Evolutionary conservation across 2,888 invertebrate species (phyloP), one percentile per base, ranked within the genome.

Genomic region (Endotricha flammealis): DNA sequence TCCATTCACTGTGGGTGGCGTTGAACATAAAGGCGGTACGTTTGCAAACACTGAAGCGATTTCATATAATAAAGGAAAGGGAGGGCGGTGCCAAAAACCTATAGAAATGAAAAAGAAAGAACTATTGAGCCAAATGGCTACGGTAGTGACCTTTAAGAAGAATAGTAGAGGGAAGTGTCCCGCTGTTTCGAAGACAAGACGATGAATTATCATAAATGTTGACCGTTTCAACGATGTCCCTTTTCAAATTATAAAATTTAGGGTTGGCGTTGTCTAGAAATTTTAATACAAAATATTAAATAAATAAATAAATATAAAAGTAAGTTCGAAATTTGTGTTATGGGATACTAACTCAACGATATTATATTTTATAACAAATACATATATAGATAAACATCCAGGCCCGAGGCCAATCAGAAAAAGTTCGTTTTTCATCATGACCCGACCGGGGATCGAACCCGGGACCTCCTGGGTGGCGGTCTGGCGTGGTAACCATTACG

Each of bases 1-100:
- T n/a, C n/a, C n/a, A n/a, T n/a, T n/a, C 75, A 46, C 78, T 49
- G 72, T 80, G 78, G 82, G 82, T 79, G 83, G 83, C 58, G 52
- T 60, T 46, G 53, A 54, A 43, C 44, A 50, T 41, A 67, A 58
- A 76, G 79, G 78, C 80, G 79, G 77, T 63, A 60, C 62, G 79
- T 78, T 78, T 77, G 74, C 80, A 81, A 82, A 83, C 81, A 80
- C 46, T 50, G 51, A 52, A 53, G 52, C 56, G 54, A 59, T 63
- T 69, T 60, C 34, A 47, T 39, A 57, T 57, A 61, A 67, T 65
- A 57, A 72, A 67, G 60, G 58, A 66, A 67, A 72, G 57, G 64
- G n/a, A 49, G 68, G 72, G 73, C 69, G 72, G 54, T 53, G 56
- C 66, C 61, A 46, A 56, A n/a, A 61, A 46, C 38, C 49, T 54